Evolutionary conservation across 2,797 vertebrate genomes (phyloP).

Genomic region (Lutjanus campechanus): DNA sequence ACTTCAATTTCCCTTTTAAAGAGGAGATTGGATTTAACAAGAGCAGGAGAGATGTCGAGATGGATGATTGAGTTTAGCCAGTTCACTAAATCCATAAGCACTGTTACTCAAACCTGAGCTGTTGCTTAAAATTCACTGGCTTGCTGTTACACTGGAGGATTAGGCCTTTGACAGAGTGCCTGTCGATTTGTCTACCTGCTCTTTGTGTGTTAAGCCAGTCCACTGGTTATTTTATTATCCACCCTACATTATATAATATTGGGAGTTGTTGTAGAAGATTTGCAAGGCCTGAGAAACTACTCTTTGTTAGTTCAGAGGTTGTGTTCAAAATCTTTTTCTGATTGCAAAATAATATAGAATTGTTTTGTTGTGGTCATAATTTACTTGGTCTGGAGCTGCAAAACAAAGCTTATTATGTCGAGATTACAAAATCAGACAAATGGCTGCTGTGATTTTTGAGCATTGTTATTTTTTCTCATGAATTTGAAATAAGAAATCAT

Average conservation of each 20-base stretch:
- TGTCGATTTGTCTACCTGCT: slow-evolving; percentile 66
- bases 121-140: slow-evolving; percentile 77
- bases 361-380: not conserved
- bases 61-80: slow-evolving; percentile 49
- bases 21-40: slow-evolving; percentile 7
- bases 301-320: not conserved
- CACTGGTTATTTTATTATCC: slow-evolving; percentile 35
- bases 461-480: not conserved
- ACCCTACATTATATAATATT: slow-evolving; percentile 17
- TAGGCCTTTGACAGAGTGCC: slow-evolving; percentile 52
- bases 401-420: slow-evolving; percentile 3
- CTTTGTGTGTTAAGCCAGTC: slow-evolving; percentile 63
- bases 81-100: slow-evolving; percentile 59
- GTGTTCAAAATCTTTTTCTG: not conserved
- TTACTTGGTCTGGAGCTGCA: not conserved
- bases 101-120: slow-evolving; percentile 75
- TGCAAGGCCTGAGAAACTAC: not conserved
- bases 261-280: not conserved
- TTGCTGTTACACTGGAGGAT: slow-evolving; percentile 68
- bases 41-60: slow-evolving; percentile 17
- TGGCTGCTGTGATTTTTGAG: not conserved
- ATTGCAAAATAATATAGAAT: not conserved
- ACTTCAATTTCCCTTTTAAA: not conserved
- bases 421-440: not conserved
- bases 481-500: not conserved